Base-by-base conservation (phyloP, 2,888 invertebrate genomes). In the Tetropium fuscum region DNA sequence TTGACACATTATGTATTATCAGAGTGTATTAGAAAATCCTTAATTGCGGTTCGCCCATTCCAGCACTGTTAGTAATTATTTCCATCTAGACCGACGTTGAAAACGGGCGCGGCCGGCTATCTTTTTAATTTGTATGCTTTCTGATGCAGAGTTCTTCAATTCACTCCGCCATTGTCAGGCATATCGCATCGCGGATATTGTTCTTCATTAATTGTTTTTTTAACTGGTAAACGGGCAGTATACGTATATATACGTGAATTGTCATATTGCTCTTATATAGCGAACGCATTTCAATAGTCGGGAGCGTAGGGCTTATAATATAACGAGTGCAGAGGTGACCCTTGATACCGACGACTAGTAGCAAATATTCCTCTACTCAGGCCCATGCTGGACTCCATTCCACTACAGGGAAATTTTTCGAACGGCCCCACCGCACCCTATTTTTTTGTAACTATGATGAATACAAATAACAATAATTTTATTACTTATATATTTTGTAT, bases 41-140 rank as follows among this genome's bases (percentile, higher is more conserved):
- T 18, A 16, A 30, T 27, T 54, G 47, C 47, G 30, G 51, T 51
- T 41, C 54, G 48, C 54, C 62, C 49, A 44, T 53, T 60, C 53
- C 58, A 30, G 56, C 60, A 63, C 63, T 63, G 56, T 64, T 63
- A 65, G 63, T 69, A 71, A 72, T 71, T 68, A 67, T 72, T 71
- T 68, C 67, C 68, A 60, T 62, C 61, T 61, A 68, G 64, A 61
- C 61, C 61, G 57, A 60, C 53, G 63, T 53, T 40, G 19, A 15
- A 34, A 53, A 47, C 59, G 48, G 44, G 45, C 66, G 48, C 57
- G 69, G 66, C 71, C 69, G 71, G 73, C 74, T 74, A 74, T 76
- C 73, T 77, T 77, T 76, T 77, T 77, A 76, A 77, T 77, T 77
- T 73, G 72, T 68, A 69, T 71, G 72, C 72, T 73, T 75, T 75